Conservation (phyloP, 2,797 vertebrate species). For the Labroides dimidiatus region DNA sequence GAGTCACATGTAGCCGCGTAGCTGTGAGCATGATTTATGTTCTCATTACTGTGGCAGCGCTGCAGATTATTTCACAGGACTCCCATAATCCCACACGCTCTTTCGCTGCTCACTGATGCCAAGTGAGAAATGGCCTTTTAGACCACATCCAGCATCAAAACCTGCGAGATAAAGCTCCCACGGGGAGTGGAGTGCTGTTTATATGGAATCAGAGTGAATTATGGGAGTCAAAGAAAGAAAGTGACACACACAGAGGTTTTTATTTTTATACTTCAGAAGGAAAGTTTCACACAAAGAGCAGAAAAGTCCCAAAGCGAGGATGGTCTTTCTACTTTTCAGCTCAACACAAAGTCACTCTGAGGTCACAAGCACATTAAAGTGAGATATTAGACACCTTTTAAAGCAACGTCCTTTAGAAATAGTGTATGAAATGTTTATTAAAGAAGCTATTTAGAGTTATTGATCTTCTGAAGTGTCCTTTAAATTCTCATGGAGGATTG, state of each 20-base stretch:
- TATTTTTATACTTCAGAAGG: slow-evolving; percentile 10
- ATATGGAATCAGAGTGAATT: slow-evolving; percentile 31
- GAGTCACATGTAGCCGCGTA: slow-evolving; percentile 51
- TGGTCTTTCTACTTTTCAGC: not conserved
- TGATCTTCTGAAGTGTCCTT: too few species aligned
- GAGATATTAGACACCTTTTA: not conserved
- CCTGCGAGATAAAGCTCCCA: slow-evolving; percentile 52
- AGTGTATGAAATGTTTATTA: too few species aligned
- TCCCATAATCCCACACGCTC: slow-evolving; percentile 75
- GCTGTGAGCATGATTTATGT: slow-evolving; percentile 79
- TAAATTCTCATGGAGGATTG: too few species aligned
- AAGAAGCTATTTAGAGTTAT: too few species aligned
- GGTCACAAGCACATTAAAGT: not conserved
- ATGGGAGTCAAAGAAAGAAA: slow-evolving; percentile 18
- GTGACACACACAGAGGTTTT: not conserved
- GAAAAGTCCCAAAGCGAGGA: not conserved
- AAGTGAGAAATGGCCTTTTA: slow-evolving; percentile 71
- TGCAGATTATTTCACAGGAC: slow-evolving; percentile 76
- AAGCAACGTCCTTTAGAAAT: too few species aligned
- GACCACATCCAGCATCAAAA: slow-evolving; percentile 59
- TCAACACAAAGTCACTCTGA: not conserved
- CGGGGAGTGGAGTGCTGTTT: slow-evolving; percentile 21
- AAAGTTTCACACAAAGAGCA: not conserved
- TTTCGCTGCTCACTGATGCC: slow-evolving; percentile 53
- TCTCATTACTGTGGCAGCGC: slow-evolving; percentile 75